Conservation (phyloP, 2,113 vertebrate species). For the Oryzias melastigma region DNA sequence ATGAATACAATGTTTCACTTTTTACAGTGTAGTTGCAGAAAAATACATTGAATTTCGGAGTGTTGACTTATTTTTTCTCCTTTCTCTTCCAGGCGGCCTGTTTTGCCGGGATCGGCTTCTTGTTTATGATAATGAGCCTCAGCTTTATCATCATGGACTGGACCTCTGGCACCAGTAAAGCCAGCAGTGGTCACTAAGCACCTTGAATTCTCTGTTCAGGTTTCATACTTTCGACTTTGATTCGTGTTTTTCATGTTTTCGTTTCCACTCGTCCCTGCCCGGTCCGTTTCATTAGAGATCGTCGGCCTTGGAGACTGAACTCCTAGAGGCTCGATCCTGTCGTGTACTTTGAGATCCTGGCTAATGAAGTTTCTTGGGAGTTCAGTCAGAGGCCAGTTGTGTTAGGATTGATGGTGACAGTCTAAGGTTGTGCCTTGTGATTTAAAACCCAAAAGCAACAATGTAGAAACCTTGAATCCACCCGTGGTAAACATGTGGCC, state of each 20-base stretch:
- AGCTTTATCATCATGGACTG: constrained; percentile 98
- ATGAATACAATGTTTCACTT: too few species aligned
- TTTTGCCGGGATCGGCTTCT: constrained; percentile 89
- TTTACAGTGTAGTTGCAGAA: too few species aligned
- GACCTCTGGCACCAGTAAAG: constrained; percentile 81
- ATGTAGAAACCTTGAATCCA: constrained; percentile 23
- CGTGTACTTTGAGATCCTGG: constrained; percentile 16
- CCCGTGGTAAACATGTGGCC: constrained; percentile 8
- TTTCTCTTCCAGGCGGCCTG: constrained; percentile 83
- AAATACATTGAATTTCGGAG: neutral
- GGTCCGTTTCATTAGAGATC: constrained; percentile 37
- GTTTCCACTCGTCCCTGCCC: constrained; percentile 59
- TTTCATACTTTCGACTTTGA: constrained; percentile 53
- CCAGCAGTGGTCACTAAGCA: constrained; percentile 85
- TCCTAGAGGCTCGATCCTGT: constrained; percentile 33
- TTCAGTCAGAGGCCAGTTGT: constrained; percentile 27
- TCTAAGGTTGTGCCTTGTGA: constrained; percentile 58
- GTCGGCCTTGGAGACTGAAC: constrained; percentile 25
- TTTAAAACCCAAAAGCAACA: constrained; percentile 18
- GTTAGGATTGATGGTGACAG: constrained; percentile 15
- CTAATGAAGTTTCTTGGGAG: constrained; percentile 25
- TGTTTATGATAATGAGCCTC: constrained; percentile 98
- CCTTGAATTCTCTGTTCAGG: constrained; percentile 15
- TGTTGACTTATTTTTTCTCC: constrained; percentile 1
- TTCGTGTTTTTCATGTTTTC: constrained; percentile 55